Evolutionary conservation across 2,888 invertebrate genomes (phyloP).

Genomic region (Hirtodrosophila histrioides): DNA sequence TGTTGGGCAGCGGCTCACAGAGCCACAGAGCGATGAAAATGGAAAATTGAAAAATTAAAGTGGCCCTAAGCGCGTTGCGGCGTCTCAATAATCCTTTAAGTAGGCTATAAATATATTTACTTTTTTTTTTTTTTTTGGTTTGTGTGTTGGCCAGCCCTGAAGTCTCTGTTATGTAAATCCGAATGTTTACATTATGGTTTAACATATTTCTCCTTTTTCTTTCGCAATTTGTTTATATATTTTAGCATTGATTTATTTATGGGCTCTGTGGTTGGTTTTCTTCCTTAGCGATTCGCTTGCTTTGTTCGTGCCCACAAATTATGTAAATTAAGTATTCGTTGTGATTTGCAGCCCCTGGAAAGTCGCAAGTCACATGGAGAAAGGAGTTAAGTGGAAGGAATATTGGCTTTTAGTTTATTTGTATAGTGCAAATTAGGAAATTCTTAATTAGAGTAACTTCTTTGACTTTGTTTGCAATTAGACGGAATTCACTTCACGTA

Average conservation of each 20-base stretch:
- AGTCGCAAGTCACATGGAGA: neutral
- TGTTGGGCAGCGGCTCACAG: slow-evolving; percentile 33
- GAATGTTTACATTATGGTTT: slow-evolving; percentile 55
- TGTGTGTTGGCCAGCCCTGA: slow-evolving; percentile 1
- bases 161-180: slow-evolving; percentile 46
- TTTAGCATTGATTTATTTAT: slow-evolving; percentile 62
- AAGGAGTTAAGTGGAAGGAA: slow-evolving; percentile 1
- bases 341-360: slow-evolving; percentile 33
- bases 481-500: too few relatives aligned
- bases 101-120: slow-evolving; percentile 55
- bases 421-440: neutral
- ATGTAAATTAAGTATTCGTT: slow-evolving; percentile 55
- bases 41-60: slow-evolving; percentile 65
- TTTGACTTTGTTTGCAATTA: too few relatives aligned
- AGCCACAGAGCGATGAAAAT: slow-evolving; percentile 49
- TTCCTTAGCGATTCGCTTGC: slow-evolving; percentile 15
- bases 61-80: slow-evolving; percentile 50
- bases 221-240: slow-evolving; percentile 36
- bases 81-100: slow-evolving; percentile 58
- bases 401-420: slow-evolving; percentile 4
- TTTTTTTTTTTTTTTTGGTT: slow-evolving; percentile 6
- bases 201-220: slow-evolving; percentile 40
- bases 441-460: too few relatives aligned
- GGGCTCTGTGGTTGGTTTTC: slow-evolving; percentile 19
- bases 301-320: slow-evolving; percentile 43